Evolutionary conservation across 1,140 invertebrate species (phyloP).

Genomic region (Atta cephalotes): DNA sequence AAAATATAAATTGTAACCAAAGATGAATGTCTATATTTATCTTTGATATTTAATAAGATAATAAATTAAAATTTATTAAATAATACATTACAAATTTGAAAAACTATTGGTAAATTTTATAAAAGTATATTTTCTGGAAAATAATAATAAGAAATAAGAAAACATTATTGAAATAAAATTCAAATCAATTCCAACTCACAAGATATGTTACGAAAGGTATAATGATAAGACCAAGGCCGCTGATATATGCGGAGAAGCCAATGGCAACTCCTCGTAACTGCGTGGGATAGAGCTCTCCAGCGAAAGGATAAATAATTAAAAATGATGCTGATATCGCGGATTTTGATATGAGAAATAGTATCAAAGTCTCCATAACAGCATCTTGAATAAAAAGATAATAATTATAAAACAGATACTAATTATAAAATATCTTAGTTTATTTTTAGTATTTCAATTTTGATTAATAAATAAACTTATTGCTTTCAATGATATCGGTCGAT

Average conservation of each 20-base stretch:
- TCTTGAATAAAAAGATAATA: constrained; percentile 87
- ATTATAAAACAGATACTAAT: background rate
- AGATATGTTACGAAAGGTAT: constrained; percentile 96
- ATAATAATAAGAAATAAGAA: background rate
- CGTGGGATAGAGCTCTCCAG: constrained; percentile 95
- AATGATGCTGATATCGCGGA: constrained; percentile 96
- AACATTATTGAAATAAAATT: background rate
- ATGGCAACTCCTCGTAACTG: constrained; percentile 94
- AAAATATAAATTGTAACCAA: background rate
- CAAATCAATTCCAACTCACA: constrained; percentile 86
- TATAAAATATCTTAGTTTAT: background rate
- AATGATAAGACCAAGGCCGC: constrained; percentile 94
- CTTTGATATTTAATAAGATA: background rate
- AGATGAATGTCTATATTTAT: background rate
- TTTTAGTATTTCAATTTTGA: background rate
- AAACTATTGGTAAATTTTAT: background rate
- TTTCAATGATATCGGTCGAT: background rate
- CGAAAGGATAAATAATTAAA: constrained; percentile 96
- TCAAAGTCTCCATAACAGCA: constrained; percentile 90
- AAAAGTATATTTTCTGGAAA: background rate
- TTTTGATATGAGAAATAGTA: constrained; percentile 94
- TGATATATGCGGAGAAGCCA: constrained; percentile 95
- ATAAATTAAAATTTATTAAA: background rate
- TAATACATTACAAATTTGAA: background rate
- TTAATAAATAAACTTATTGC: constrained; percentile 5